phyloP scores from a whole-genome alignment of 2,797 vertebrate species.

The Poeciliopsis presidionis region DNA sequence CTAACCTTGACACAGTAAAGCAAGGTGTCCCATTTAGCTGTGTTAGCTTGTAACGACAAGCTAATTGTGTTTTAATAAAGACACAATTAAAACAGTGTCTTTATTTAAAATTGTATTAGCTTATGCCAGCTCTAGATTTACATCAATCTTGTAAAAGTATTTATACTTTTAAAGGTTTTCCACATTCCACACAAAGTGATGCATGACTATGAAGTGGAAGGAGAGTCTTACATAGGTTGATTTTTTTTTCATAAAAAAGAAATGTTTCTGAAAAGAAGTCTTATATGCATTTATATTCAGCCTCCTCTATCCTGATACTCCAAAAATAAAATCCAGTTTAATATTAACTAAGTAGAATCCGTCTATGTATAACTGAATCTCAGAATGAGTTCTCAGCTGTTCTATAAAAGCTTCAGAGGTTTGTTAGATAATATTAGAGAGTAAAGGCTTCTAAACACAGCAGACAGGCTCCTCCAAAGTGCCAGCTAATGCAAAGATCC shows the following conservation, averaged over 20 bases:
- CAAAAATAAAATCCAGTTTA: background rate
- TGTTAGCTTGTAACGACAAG: background rate
- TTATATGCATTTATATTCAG: background rate
- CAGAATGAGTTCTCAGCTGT: background rate
- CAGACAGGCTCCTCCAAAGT: background rate
- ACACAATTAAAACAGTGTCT: background rate
- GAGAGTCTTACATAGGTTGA: background rate
- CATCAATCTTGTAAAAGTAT: background rate
- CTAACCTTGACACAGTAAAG: slow-evolving; percentile 71
- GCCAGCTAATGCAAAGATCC: background rate
- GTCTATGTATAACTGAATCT: background rate
- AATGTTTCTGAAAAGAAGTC: background rate
- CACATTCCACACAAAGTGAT: background rate
- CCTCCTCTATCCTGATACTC: background rate
- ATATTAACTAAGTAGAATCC: background rate
- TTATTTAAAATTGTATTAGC: background rate
- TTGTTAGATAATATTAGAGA: background rate
- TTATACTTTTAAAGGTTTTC: background rate
- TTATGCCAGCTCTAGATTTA: background rate
- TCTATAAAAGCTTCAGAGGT: background rate
- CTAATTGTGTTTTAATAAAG: background rate
- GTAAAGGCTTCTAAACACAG: background rate
- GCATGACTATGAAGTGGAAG: background rate
- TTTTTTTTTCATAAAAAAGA: background rate
- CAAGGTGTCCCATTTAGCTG: slow-evolving; percentile 20